phyloP scores from a whole-genome alignment of 2,888 invertebrate species.

The Euplagia quadripunctaria region DNA sequence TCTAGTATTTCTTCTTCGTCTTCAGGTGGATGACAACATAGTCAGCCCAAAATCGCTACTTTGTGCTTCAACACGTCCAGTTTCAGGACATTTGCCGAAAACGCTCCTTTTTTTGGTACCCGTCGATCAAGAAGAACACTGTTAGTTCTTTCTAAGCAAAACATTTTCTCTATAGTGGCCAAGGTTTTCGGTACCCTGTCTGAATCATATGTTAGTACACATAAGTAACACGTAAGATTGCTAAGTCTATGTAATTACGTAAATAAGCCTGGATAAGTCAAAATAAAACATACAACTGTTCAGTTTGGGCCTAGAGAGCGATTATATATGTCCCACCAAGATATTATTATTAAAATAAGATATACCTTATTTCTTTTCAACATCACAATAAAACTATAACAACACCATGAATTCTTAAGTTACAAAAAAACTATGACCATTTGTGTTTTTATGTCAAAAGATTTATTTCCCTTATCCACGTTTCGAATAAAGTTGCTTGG shows the following conservation, averaged over 20 bases:
- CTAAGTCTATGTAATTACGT: background rate
- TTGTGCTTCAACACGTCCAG: no score
- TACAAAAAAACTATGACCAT: slow-evolving; percentile 28
- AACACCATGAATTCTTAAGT: slow-evolving; percentile 20
- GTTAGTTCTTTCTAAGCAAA: no score
- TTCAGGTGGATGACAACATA: no score
- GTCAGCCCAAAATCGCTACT: no score
- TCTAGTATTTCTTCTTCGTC: no score
- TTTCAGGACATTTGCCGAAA: no score
- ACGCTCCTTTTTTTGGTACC: no score
- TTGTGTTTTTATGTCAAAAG: slow-evolving; percentile 44
- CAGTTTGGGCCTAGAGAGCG: no score
- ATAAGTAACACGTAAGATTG: background rate
- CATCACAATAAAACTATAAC: slow-evolving; percentile 12
- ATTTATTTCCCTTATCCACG: slow-evolving; percentile 38
- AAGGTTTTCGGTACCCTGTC: background rate
- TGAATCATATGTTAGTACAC: background rate
- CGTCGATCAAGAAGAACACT: no score
- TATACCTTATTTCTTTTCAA: background rate
- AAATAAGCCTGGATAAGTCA: background rate
- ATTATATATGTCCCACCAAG: no score
- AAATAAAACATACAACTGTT: background rate
- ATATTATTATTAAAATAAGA: background rate
- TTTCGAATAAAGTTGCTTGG: slow-evolving; percentile 32
- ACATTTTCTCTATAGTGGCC: no score